phyloP scores from a whole-genome alignment of 2,113 vertebrate species.

The Heterocephalus glaber region DNA sequence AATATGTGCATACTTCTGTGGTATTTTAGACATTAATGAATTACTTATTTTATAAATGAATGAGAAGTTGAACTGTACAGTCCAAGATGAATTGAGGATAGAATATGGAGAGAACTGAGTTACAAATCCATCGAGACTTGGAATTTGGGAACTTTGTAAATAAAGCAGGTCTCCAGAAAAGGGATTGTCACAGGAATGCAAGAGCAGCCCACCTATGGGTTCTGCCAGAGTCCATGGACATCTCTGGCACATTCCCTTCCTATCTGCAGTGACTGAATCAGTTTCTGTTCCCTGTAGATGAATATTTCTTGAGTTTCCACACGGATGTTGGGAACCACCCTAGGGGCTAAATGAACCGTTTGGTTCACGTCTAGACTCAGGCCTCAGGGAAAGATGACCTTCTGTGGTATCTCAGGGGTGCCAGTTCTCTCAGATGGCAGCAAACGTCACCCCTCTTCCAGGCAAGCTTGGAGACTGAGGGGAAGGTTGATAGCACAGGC shows the following conservation, averaged over 20 bases:
- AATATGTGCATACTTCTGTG: background rate
- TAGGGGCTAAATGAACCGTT: background rate
- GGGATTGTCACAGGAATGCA: background rate
- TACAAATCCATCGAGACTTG: background rate
- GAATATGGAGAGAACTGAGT: background rate
- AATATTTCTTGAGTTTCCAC: background rate
- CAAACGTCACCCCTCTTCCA: background rate
- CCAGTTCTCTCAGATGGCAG: background rate
- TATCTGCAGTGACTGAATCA: background rate
- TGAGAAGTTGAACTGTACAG: background rate
- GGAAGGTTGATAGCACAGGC: background rate
- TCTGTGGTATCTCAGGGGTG: rapidly evolving
- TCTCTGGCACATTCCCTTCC: background rate
- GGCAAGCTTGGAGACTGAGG: background rate
- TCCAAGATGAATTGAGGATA: background rate
- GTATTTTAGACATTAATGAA: background rate
- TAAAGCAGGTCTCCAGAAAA: background rate
- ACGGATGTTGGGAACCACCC: background rate
- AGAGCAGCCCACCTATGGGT: background rate
- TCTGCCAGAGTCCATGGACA: background rate
- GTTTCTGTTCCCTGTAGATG: background rate
- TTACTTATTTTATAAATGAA: background rate
- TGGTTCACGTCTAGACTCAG: background rate
- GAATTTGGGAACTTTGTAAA: background rate
- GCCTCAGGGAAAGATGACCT: background rate